Conservation (phyloP, 2,113 vertebrate species). For the Arvicanthis niloticus region DNA sequence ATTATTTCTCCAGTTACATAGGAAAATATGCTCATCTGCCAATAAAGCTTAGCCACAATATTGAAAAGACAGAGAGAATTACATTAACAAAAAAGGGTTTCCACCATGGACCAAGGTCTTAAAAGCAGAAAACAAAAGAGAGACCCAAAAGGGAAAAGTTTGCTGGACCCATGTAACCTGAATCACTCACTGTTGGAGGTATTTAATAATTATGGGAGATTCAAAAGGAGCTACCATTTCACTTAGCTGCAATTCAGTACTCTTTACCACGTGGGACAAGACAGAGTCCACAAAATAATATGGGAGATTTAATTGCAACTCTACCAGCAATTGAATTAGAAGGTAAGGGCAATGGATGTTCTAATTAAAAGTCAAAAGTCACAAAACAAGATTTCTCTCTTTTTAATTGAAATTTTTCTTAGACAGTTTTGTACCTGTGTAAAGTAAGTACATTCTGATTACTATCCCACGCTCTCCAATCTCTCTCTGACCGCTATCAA, state of each 20-base stretch:
- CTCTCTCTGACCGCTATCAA: neutral
- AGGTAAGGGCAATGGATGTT: neutral
- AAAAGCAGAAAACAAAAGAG: neutral
- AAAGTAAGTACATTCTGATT: neutral
- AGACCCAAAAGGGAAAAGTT: neutral
- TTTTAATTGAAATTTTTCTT: neutral
- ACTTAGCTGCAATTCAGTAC: constrained; percentile 15
- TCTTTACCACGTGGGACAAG: neutral
- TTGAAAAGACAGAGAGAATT: constrained; percentile 13
- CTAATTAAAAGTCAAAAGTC: constrained; percentile 8
- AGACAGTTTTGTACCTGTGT: neutral
- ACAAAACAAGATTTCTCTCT: neutral
- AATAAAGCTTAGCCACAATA: constrained; percentile 16
- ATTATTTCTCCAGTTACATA: constrained; percentile 54
- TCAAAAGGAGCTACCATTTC: neutral
- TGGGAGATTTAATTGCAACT: neutral
- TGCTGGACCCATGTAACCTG: neutral
- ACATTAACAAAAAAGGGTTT: constrained; percentile 21
- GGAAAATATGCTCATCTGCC: neutral
- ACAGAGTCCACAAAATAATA: neutral
- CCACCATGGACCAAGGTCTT: neutral
- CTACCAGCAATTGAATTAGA: constrained; percentile 37
- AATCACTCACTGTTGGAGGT: neutral
- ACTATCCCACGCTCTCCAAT: neutral
- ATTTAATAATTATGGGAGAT: constrained; percentile 8